phyloP scores from a whole-genome alignment of 2,113 vertebrate species.

The Laticauda colubrina region DNA sequence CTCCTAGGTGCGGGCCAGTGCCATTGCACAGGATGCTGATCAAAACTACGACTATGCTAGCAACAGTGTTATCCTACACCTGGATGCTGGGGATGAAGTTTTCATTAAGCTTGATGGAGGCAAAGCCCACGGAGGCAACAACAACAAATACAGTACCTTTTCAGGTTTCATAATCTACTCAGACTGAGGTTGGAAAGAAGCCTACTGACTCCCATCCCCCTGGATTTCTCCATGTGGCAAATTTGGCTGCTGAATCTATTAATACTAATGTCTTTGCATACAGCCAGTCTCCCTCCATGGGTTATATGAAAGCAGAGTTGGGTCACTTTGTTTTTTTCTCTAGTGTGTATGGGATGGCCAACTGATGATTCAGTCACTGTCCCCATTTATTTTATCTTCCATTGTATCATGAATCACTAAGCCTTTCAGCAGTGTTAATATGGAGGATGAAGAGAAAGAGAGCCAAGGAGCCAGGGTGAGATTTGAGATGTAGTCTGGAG shows the following conservation, averaged over 20 bases:
- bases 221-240: not conserved
- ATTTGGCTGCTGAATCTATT: not conserved
- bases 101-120: slow-evolving; percentile 97
- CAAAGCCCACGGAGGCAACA: slow-evolving; percentile 97
- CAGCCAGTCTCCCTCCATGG: not conserved
- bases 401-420: not conserved
- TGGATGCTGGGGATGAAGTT: slow-evolving; percentile 93
- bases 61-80: slow-evolving; percentile 97
- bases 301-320: not conserved
- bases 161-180: slow-evolving; percentile 98
- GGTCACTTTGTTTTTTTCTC: not conserved
- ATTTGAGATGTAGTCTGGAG: not conserved
- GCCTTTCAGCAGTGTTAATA: not conserved
- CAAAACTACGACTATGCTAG: slow-evolving; percentile 99
- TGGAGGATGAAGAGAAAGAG: not conserved
- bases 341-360: not conserved
- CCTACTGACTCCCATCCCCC: not conserved
- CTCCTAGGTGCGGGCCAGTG: slow-evolving; percentile 90
- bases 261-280: not conserved
- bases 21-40: slow-evolving; percentile 95
- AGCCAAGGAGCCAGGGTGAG: not conserved
- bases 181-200: slow-evolving; percentile 75
- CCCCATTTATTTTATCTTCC: not conserved
- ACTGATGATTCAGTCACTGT: not conserved
- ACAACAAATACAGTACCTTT: slow-evolving; percentile 99